Percentiles rank a stretch among this genome's conserved stretches.
Evolutionary conservation across 2,797 vertebrate species (phyloP).

Genomic region (Channa striata): DNA sequence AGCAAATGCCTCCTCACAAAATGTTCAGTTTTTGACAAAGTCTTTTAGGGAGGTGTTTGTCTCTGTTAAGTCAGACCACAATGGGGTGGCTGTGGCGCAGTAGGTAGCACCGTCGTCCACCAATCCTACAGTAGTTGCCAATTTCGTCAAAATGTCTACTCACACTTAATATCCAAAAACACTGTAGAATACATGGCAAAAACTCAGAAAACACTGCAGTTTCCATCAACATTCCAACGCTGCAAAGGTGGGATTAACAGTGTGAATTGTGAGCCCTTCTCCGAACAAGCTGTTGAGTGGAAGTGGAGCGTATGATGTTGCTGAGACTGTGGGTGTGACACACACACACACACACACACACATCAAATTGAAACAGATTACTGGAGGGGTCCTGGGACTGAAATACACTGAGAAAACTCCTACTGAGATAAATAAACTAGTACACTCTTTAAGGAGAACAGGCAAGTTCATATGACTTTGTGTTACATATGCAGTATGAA

Average conservation of each 20-base stretch:
- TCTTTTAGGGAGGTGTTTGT: no score
- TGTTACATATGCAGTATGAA: not conserved
- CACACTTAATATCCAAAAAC: slow-evolving; percentile 16
- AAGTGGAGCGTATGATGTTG: slow-evolving; percentile 70
- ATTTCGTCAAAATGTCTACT: slow-evolving; percentile 3
- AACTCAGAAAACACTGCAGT: slow-evolving; percentile 31
- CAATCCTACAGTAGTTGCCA: no score
- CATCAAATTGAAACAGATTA: slow-evolving; percentile 75
- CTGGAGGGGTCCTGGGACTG: slow-evolving; percentile 64
- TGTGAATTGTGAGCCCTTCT: slow-evolving; percentile 59
- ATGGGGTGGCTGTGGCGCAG: no score
- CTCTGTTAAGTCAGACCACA: no score
- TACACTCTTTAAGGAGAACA: not conserved
- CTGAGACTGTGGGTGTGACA: slow-evolving; percentile 63
- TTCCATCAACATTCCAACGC: slow-evolving; percentile 58
- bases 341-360: slow-evolving; percentile 53
- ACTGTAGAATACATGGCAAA: slow-evolving; percentile 6
- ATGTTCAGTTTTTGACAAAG: no score
- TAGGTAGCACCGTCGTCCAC: no score
- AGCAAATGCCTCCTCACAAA: no score
- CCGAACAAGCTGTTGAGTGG: slow-evolving; percentile 67
- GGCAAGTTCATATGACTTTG: not conserved
- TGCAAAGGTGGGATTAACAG: slow-evolving; percentile 58
- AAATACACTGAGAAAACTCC: slow-evolving; percentile 52
- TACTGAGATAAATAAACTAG: not conserved